Base-by-base conservation (phyloP, 2,888 invertebrate species). In the Nebria salina region DNA sequence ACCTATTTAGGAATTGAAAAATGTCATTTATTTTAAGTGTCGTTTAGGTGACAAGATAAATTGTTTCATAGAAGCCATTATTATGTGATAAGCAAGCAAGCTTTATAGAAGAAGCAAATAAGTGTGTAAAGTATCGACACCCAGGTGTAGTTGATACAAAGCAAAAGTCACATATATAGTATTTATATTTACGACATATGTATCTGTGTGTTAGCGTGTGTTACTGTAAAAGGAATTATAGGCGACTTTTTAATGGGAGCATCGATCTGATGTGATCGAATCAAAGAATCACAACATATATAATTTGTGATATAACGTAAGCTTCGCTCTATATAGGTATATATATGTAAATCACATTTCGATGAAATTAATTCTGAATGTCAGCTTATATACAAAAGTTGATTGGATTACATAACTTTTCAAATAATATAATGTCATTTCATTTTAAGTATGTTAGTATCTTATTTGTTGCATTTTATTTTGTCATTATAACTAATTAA, bases 211-310 rank as follows among this genome's bases (percentile, higher is more conserved):
- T 72, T 6, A 8, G 25, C 25, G n/a, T 26, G 72, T 72, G 72
- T 72, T 15, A 72, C 72, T 72, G 72, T 9, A 72, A 72, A 72
- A 72, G 72, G 72, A 15, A 72, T 72, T 72, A 72, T 2, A 72
- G 2, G 72, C 26, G 15, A 34, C 26, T 72, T 26, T 72, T 72
- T 72, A 72, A 72, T 72, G 72, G 72, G 26, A 72, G 25, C 72
- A 72, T 34, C 25, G 26, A 7, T 34, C 15, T 13, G 26, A n/a
- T 41, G n/a, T n/a, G 15, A 70, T 70, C 11, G 20, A 26, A n/a
- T 70, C 70, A n/a, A 4, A 13, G 20, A 26, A n/a, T 70, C 70
- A n/a, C 65, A 13, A 7, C 65, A 65, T 65, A 65, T 65, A 65
- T 65, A 66, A 15, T 66, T 20, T 66, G 15, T 65, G 65, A 34